Base-by-base conservation (phyloP, 2,797 vertebrate genomes). In the Melanogrammus aeglefinus region DNA sequence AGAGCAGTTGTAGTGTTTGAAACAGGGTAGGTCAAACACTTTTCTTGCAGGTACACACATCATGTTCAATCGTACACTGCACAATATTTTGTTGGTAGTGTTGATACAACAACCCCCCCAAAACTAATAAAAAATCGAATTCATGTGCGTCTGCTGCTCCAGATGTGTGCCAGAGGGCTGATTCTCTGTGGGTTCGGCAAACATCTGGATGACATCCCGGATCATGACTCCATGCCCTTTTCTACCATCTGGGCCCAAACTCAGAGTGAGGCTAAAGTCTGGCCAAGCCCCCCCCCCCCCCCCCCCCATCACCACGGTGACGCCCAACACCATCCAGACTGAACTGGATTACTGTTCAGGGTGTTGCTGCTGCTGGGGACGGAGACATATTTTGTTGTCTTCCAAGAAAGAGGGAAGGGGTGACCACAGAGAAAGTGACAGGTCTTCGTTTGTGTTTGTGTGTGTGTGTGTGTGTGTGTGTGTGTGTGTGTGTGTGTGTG, bases 111-210 rank as follows among this genome's bases (percentile, higher is more conserved):
- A 57, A 21, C 47, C 47, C 47, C 41, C 21, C 6, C 57, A n/a
- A 5, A 24, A 24, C 57, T 24, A n/a, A 63, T 63, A 63, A 18
- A 18, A 63, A 63, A 63, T 63, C 21, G 2, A n/a, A 24, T 63
- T 76, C 78, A 70, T 47, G 38, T 0, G 75, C 24, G 39, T 10
- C 75, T 63, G 74, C 74, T 73, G 29, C 80, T 85, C 84, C 82
- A 88, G 86, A 88, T 87, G 86, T 80, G 9, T 8, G 76, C 85
- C 83, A 12, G 8, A 47, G 77, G 86, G 16, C 73, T 13, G 36
- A n/a, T n/a, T 14, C 16, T 12, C 21, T 33, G 72, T 21, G 69
- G 69, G 10, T 29, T 29, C 78, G 83, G 76, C 79, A 79, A 80
- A 78, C 81, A 86, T 83, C 80, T 85, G 84, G 77, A 80, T 27